phyloP scores from a whole-genome alignment of 2,797 vertebrate genomes.

The Neostethus bicornis region DNA sequence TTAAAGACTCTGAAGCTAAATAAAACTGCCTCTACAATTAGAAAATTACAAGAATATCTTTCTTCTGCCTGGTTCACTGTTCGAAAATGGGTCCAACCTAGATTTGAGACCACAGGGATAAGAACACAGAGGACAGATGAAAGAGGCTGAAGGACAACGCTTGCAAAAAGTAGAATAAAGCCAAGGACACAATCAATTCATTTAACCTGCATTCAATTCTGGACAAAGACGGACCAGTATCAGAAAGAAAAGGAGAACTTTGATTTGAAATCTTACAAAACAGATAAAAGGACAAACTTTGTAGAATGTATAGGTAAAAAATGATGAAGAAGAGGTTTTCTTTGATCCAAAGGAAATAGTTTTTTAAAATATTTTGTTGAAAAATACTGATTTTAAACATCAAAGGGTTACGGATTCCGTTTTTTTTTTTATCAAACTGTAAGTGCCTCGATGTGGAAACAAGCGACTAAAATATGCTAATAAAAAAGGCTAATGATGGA shows the following conservation, averaged over 20 bases:
- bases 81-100: slow-evolving; percentile 75
- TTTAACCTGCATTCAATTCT: slow-evolving; percentile 25
- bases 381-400: slow-evolving; percentile 31
- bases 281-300: slow-evolving; percentile 15
- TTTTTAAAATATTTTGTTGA: slow-evolving; percentile 30
- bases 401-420: slow-evolving; percentile 14
- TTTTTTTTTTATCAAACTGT: slow-evolving; percentile 30
- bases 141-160: slow-evolving; percentile 74
- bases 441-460: slow-evolving; percentile 18
- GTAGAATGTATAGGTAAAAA: slow-evolving; percentile 19
- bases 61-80: slow-evolving; percentile 39
- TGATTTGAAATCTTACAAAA: slow-evolving; percentile 21
- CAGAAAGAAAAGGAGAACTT: background rate
- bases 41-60: slow-evolving; percentile 45
- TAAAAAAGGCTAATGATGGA: slow-evolving; percentile 7
- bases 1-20: slow-evolving; percentile 31
- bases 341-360: slow-evolving; percentile 31
- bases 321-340: slow-evolving; percentile 26
- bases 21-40: slow-evolving; percentile 32
- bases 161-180: slow-evolving; percentile 37
- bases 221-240: slow-evolving; percentile 11
- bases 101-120: slow-evolving; percentile 72
- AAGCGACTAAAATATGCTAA: slow-evolving; percentile 36
- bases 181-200: slow-evolving; percentile 39
- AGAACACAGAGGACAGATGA: slow-evolving; percentile 69